Percentiles rank a stretch among this genome's conserved stretches.
Evolutionary conservation across 2,113 vertebrate species (phyloP).

Genomic region (Oplegnathus fasciatus): DNA sequence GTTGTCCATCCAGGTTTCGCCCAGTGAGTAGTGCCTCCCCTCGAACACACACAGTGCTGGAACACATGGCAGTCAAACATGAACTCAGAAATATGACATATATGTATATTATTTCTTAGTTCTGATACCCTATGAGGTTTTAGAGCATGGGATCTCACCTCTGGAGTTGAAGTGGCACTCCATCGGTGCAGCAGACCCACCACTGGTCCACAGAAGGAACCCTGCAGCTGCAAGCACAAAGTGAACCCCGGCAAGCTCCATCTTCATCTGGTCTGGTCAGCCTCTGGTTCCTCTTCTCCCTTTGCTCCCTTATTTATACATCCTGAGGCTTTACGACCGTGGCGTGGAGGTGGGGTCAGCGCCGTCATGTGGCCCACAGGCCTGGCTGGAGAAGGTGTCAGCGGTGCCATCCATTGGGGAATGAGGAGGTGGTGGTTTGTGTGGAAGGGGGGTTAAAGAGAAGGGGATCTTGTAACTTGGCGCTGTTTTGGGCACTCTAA

Average conservation of each 20-base stretch:
- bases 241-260: slow-evolving; percentile 81
- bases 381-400: slow-evolving; percentile 61
- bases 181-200: slow-evolving; percentile 84
- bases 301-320: slow-evolving; percentile 81
- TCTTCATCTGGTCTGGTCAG: slow-evolving; percentile 77
- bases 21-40: slow-evolving; percentile 88
- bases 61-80: slow-evolving; percentile 9
- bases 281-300: slow-evolving; percentile 49
- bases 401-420: slow-evolving; percentile 66
- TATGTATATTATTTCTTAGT: background rate
- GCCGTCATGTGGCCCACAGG: slow-evolving; percentile 50
- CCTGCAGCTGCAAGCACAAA: slow-evolving; percentile 63
- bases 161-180: slow-evolving; percentile 93
- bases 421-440: slow-evolving; percentile 58
- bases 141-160: slow-evolving; percentile 83
- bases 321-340: slow-evolving; percentile 57
- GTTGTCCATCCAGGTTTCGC: slow-evolving; percentile 92
- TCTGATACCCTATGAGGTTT: background rate
- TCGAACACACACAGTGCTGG: slow-evolving; percentile 88
- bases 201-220: slow-evolving; percentile 79
- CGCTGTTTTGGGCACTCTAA: slow-evolving; percentile 67
- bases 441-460: slow-evolving; percentile 40
- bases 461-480: slow-evolving; percentile 68
- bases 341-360: slow-evolving; percentile 71
- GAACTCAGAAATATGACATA: background rate